Percentiles rank a stretch among this genome's conserved stretches.
Evolutionary conservation across 2,888 invertebrate species (phyloP).

Genomic region (Steinernema scapterisci): DNA sequence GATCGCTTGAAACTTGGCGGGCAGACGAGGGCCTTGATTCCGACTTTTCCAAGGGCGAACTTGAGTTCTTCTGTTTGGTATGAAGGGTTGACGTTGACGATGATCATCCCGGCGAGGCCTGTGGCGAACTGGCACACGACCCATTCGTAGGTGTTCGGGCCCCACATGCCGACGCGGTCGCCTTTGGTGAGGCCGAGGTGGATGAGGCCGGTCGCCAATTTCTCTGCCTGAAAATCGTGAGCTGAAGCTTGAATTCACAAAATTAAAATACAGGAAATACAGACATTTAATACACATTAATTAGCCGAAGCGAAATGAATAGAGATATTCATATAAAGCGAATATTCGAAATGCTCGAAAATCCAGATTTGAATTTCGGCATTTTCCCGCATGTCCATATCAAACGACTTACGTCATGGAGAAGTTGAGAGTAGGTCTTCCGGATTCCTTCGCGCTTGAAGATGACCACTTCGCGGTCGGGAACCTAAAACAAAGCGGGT

Average conservation of each 20-base stretch:
- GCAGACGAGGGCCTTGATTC: constrained; percentile 74
- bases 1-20: constrained; percentile 75
- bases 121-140: constrained; percentile 77
- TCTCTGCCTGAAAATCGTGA: constrained; percentile 73
- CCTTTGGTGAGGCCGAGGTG: constrained; percentile 76
- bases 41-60: constrained; percentile 77
- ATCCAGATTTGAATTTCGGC: too few relatives aligned
- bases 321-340: too few relatives aligned
- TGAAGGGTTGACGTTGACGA: constrained; percentile 80
- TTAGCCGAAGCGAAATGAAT: too few relatives aligned
- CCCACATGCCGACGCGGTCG: constrained; percentile 81
- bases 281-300: too few relatives aligned
- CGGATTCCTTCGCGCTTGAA: constrained; percentile 61
- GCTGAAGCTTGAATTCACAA: not conserved
- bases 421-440: constrained; percentile 61
- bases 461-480: constrained; percentile 64
- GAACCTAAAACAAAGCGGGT: constrained; percentile 49
- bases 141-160: constrained; percentile 80
- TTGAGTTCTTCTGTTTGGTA: constrained; percentile 77
- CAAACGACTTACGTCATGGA: constrained; percentile 55
- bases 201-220: constrained; percentile 77
- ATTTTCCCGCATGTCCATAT: too few relatives aligned
- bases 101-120: constrained; percentile 77
- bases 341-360: too few relatives aligned
- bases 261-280: not conserved